phyloP scores from a whole-genome alignment of 2,797 vertebrate genomes.

The Acanthopagrus latus region DNA sequence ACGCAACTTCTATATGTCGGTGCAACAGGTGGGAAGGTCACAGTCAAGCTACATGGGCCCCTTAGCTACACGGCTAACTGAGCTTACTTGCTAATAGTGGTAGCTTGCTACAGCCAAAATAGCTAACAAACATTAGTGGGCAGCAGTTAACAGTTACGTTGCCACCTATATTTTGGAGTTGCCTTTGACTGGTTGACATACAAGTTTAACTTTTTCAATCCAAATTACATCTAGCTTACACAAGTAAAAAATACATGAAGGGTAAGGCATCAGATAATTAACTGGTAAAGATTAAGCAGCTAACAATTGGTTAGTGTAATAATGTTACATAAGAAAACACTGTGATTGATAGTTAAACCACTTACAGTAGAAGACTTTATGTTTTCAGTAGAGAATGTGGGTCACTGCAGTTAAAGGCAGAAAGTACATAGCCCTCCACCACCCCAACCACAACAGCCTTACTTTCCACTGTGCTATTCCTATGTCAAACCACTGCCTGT shows the following conservation, averaged over 20 bases:
- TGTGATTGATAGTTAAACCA: slow-evolving; percentile 16
- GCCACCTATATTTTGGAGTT: too few species aligned
- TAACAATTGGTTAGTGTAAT: slow-evolving; percentile 4
- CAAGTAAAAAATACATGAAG: not conserved
- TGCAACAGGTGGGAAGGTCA: too few species aligned
- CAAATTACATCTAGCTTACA: not conserved
- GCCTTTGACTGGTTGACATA: too few species aligned
- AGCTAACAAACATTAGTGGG: too few species aligned
- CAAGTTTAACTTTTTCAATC: too few species aligned
- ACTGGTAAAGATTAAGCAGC: slow-evolving; percentile 20
- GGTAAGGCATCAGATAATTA: not conserved
- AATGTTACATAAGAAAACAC: slow-evolving; percentile 14
- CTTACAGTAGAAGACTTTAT: slow-evolving; percentile 5
- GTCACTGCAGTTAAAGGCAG: slow-evolving; percentile 61
- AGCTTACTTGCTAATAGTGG: too few species aligned
- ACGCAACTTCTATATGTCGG: too few species aligned
- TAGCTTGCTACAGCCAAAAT: too few species aligned
- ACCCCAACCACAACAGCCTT: slow-evolving; percentile 61
- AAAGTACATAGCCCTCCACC: slow-evolving; percentile 56
- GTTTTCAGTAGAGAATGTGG: slow-evolving; percentile 51
- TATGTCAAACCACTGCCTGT: slow-evolving; percentile 70
- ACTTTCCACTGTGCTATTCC: slow-evolving; percentile 73
- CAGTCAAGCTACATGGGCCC: too few species aligned
- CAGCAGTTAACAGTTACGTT: too few species aligned
- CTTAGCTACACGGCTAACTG: too few species aligned